phyloP scores from a whole-genome alignment of 2,113 vertebrate genomes.

The Gnathonemus echidnorhynchus region DNA sequence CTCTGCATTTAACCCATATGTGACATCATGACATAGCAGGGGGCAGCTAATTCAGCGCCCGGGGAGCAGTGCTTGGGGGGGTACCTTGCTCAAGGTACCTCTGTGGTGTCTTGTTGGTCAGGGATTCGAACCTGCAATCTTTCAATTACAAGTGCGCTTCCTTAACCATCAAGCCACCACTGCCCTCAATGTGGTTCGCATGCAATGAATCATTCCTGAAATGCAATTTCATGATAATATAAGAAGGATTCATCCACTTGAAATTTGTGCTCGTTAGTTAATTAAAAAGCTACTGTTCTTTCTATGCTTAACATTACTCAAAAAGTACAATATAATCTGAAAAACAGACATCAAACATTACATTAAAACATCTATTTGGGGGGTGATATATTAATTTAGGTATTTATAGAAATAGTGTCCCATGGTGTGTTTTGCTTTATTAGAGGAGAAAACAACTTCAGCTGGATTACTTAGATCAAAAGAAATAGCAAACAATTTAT shows the following conservation, averaged over 20 bases:
- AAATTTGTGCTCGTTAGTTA: background rate
- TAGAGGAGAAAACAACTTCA: background rate
- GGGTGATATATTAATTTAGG: background rate
- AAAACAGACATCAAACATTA: background rate
- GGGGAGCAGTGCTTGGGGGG: too few relatives aligned
- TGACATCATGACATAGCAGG: too few relatives aligned
- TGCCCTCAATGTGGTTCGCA: background rate
- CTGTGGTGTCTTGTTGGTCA: too few relatives aligned
- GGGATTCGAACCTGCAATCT: too few relatives aligned
- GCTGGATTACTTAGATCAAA: background rate
- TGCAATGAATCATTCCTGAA: background rate
- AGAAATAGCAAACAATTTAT: background rate
- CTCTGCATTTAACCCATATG: too few relatives aligned
- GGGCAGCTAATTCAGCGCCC: too few relatives aligned
- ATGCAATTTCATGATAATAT: background rate
- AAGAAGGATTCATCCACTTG: background rate
- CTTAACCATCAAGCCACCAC: too few relatives aligned
- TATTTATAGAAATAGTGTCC: background rate
- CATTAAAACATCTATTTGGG: background rate
- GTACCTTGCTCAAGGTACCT: too few relatives aligned
- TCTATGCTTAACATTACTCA: background rate
- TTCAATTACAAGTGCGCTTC: too few relatives aligned
- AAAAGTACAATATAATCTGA: background rate
- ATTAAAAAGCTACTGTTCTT: background rate
- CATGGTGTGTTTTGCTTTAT: background rate